Evolutionary conservation across 2,888 invertebrate genomes (phyloP), one percentile per base, ranked within the genome.

Genomic region (Keiferia lycopersicella): DNA sequence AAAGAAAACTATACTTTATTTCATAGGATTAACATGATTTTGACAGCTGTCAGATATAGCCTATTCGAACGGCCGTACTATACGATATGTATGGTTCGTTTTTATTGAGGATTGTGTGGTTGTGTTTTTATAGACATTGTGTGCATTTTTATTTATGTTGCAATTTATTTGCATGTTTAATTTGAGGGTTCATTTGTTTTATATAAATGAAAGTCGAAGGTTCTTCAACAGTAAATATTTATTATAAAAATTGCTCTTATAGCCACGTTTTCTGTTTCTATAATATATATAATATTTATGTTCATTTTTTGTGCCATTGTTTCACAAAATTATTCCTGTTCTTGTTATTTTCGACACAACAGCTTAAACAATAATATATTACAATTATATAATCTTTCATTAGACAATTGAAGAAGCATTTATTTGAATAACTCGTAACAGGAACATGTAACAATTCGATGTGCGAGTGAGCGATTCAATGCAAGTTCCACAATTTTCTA

Each of bases 211-310:
- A 88, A 91, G 80, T 67, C 87, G 38, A 65, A 71, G 74, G 68
- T 84, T 91, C 91, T 83, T 91, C 91, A 91, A 91, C 91, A 91
- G 91, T 91, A 91, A 91, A 91, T 91, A 91, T 91, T 91, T 91
- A 91, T 91, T 91, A 91, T 91, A 91, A 91, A 91, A 91, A 91
- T 91, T 91, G 91, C 90, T 91, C 88, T 90, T 91, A 91, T 91
- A 91, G 90, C 81, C 90, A 91, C 91, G 91, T 91, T 91, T 53
- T 91, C 88, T 90, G 89, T 89, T 89, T 87, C 88, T 87, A 90
- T 90, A 90, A 88, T 89, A 90, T 90, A 91, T 91, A 91, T 91
- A 91, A 88, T 88, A 88, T 89, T 89, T 91, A 90, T 88, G 88
- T 89, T 88, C 86, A 89, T 89, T 86, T 86, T 91, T 91, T 91